Evolutionary conservation across 2,888 invertebrate genomes (phyloP).

Genomic region (Stenchaetothrips biformis): DNA sequence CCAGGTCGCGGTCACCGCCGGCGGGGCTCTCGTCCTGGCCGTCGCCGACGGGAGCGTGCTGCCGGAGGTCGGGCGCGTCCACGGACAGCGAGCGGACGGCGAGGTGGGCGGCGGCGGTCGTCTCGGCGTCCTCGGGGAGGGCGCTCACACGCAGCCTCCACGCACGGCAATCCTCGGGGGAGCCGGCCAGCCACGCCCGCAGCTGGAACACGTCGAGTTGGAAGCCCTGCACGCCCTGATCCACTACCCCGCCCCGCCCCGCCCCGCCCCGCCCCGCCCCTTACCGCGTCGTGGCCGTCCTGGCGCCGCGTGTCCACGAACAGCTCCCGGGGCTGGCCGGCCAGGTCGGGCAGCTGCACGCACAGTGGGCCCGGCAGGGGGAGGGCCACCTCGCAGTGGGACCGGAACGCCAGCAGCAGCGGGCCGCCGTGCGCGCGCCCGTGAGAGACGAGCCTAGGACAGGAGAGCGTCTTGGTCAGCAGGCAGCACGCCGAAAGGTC

Average conservation of each 20-base stretch:
- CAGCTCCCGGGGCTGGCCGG: constrained; percentile 6
- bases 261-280: neutral
- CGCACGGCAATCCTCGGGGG: neutral
- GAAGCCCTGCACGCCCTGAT: neutral
- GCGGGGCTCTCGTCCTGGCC: neutral
- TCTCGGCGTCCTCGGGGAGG: neutral
- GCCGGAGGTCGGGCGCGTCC: neutral
- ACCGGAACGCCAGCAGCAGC: neutral
- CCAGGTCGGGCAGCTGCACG: constrained; percentile 5
- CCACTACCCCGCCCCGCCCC: neutral
- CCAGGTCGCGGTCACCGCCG: neutral
- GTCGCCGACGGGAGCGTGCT: neutral
- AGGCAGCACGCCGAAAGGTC: neutral
- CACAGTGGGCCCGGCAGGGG: neutral
- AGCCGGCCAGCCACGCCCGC: constrained; percentile 1
- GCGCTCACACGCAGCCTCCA: neutral
- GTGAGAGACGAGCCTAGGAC: neutral
- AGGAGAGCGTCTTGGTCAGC: neutral
- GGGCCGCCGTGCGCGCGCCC: neutral
- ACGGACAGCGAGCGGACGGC: neutral
- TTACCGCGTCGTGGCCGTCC: neutral
- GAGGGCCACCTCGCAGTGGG: constrained; percentile 1
- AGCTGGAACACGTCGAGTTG: neutral
- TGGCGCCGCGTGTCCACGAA: neutral
- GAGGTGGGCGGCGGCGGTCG: neutral